Percentiles rank a stretch among this genome's conserved stretches.
Evolutionary conservation across 1,140 invertebrate genomes (phyloP).

Genomic region (Pristionchus pacificus): DNA sequence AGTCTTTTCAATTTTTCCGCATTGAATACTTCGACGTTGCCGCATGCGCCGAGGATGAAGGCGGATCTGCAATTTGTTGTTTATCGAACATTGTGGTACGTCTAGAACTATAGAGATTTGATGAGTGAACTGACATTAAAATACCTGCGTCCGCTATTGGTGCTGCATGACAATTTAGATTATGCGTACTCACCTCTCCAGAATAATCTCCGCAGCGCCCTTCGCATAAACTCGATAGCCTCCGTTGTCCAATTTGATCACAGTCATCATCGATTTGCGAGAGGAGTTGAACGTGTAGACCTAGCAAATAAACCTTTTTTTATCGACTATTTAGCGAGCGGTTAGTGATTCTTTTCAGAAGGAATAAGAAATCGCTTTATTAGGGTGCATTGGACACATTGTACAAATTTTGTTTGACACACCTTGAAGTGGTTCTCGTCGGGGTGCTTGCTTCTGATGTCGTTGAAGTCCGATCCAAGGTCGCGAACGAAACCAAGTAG

Average conservation of each 20-base stretch:
- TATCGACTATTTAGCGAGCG: constrained; percentile 6
- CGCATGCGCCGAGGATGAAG: constrained; percentile 88
- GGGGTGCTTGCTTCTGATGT: constrained; percentile 43
- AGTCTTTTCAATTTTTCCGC: constrained; percentile 84
- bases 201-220: constrained; percentile 55
- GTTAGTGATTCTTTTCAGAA: too few relatives aligned
- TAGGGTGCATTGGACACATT: too few relatives aligned
- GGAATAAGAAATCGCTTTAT: too few relatives aligned
- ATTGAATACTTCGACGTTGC: constrained; percentile 82
- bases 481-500: constrained; percentile 54
- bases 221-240: constrained; percentile 54
- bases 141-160: too few relatives aligned
- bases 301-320: constrained; percentile 24
- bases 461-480: constrained; percentile 49
- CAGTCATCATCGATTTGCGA: constrained; percentile 57
- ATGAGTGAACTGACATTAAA: too few relatives aligned
- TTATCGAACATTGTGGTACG: too few relatives aligned
- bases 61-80: constrained; percentile 62
- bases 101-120: too few relatives aligned
- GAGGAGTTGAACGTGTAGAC: constrained; percentile 58
- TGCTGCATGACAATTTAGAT: too few relatives aligned
- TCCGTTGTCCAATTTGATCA: constrained; percentile 59
- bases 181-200: constrained; percentile 42
- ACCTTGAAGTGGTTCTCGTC: constrained; percentile 56
- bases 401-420: constrained; percentile 6